These are phyloP conservation scores for Catostylus mosaicus DNA, from an alignment of 30 jellyfish, hydroid and myxozoan species.

Conservation along the genomic window DNA sequence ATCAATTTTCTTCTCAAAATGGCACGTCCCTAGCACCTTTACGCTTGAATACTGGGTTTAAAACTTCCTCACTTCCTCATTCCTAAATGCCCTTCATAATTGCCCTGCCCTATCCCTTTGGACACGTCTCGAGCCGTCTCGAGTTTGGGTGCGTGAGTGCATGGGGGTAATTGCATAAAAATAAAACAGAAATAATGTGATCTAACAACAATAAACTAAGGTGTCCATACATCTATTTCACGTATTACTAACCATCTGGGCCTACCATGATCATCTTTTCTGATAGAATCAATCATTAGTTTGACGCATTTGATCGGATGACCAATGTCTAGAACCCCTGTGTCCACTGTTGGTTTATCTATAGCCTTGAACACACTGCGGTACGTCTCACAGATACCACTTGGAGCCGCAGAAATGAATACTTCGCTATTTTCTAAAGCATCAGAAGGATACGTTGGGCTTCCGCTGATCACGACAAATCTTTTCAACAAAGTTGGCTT, in stretches of 20 bases:
- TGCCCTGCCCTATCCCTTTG: too few species aligned
- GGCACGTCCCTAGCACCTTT: too few species aligned
- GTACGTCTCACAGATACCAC: slow-evolving; percentile 39
- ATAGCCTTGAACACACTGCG: slow-evolving; percentile 4
- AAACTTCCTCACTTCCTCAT: too few species aligned
- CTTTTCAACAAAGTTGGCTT: slow-evolving; percentile 31
- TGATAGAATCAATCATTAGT: slow-evolving; percentile 43
- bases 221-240: slow-evolving; percentile 78
- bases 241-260: slow-evolving; percentile 82
- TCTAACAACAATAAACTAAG: background rate
- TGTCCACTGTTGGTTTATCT: slow-evolving; percentile 45
- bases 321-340: slow-evolving; percentile 3
- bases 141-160: too few species aligned
- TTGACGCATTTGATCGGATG: slow-evolving; percentile 79
- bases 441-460: slow-evolving; percentile 75
- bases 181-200: too few species aligned
- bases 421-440: slow-evolving; percentile 71
- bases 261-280: slow-evolving; percentile 65
- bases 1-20: too few species aligned
- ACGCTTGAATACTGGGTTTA: too few species aligned
- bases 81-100: too few species aligned
- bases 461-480: slow-evolving; percentile 79
- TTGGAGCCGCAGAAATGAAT: slow-evolving; percentile 48
- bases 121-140: too few species aligned
- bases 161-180: too few species aligned